Evolutionary conservation across 1,140 invertebrate genomes (phyloP).

Genomic region (Sesamia nonagrioides): DNA sequence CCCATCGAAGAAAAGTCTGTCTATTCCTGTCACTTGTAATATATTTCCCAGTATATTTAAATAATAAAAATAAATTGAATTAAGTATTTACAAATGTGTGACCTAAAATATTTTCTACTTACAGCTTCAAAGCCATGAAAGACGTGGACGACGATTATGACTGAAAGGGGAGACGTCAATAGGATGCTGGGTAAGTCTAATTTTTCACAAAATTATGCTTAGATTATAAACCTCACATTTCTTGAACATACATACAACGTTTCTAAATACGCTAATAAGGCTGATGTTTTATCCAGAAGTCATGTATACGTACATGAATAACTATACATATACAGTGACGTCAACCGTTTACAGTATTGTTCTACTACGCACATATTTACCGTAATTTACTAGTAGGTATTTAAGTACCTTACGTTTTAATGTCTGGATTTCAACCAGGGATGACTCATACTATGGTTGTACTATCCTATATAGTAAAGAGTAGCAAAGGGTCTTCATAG

Average conservation of each 20-base stretch:
- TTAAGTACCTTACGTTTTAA: background rate
- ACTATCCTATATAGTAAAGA: background rate
- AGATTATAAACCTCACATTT: background rate
- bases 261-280: constrained; percentile 6
- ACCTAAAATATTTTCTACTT: constrained; percentile 57
- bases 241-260: background rate
- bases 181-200: constrained; percentile 82
- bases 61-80: background rate
- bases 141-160: constrained; percentile 81
- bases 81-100: background rate
- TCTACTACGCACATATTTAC: no score
- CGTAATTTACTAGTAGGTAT: background rate
- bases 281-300: constrained; percentile 10
- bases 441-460: background rate
- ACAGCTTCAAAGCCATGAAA: constrained; percentile 79
- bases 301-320: background rate
- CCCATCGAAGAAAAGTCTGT: background rate
- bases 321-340: background rate
- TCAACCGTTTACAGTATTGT: background rate
- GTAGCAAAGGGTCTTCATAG: no score
- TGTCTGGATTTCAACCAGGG: background rate
- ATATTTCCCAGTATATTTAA: background rate
- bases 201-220: background rate
- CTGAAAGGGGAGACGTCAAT: constrained; percentile 82
- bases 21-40: background rate